Percentiles rank a stretch among this genome's conserved stretches.
Conservation (phyloP, 2,113 vertebrate species). For the Lichenostomus cassidix region DNA sequence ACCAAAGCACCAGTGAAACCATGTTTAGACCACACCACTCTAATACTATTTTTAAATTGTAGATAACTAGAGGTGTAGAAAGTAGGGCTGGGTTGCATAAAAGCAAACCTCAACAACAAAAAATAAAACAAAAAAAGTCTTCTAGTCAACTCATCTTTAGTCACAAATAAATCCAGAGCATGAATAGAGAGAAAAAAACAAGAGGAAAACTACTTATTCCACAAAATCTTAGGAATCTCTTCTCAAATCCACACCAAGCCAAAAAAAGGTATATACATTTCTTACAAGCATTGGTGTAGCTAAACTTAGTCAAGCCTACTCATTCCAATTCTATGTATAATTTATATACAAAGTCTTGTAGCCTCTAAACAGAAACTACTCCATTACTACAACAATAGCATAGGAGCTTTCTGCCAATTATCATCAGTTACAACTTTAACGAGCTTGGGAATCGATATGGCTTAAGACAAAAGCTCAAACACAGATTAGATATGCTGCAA, state of each 20-base stretch:
- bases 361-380: background rate
- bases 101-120: background rate
- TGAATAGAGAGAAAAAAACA: background rate
- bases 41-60: background rate
- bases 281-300: background rate
- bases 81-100: background rate
- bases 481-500: background rate
- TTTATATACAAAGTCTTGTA: background rate
- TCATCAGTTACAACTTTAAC: background rate
- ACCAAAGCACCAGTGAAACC: background rate
- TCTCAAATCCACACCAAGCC: rapidly evolving
- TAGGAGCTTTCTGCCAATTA: background rate
- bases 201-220: background rate
- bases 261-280: background rate
- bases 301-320: background rate
- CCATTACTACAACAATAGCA: background rate
- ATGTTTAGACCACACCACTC: background rate
- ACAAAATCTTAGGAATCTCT: background rate
- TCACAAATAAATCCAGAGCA: background rate
- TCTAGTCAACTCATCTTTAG: background rate
- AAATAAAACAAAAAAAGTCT: background rate
- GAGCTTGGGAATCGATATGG: background rate
- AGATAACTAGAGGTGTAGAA: background rate
- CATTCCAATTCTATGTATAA: background rate
- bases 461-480: background rate